A percentile compares a stretch with the other conserved stretches of the same genome.
Evolutionary conservation across 2,888 invertebrate species (phyloP).

Genomic region (Drosophila phalerata): DNA sequence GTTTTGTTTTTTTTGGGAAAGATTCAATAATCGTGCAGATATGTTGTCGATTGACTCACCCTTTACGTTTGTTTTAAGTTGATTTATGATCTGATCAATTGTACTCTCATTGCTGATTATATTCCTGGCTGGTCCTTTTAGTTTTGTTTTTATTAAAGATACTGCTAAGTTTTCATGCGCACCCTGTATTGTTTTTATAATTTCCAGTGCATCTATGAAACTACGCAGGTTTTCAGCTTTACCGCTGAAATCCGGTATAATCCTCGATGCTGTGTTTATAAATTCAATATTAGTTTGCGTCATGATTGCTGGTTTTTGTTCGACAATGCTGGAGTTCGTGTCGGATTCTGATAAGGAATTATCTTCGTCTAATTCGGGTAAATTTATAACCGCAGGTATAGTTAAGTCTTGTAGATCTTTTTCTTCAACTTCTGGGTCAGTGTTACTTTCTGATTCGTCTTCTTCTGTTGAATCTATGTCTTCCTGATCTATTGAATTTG

Average conservation of each 20-base stretch:
- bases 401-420: slow-evolving; percentile 11
- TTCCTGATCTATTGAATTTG: neutral
- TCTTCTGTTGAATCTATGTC: neutral
- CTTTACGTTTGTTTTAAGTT: too few species aligned
- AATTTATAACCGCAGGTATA: slow-evolving; percentile 9
- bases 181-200: slow-evolving; percentile 10
- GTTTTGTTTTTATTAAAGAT: slow-evolving; percentile 12
- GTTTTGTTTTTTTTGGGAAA: too few species aligned
- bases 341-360: slow-evolving; percentile 1
- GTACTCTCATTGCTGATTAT: slow-evolving; percentile 2
- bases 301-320: slow-evolving; percentile 2
- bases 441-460: neutral
- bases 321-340: too few species aligned
- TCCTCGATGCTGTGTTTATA: slow-evolving; percentile 5
- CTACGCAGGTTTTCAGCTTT: slow-evolving; percentile 8
- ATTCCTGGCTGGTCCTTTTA: slow-evolving; percentile 10
- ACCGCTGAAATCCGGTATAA: slow-evolving; percentile 11
- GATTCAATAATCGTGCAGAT: too few species aligned
- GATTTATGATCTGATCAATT: too few species aligned
- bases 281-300: slow-evolving; percentile 11
- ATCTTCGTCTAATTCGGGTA: slow-evolving; percentile 7
- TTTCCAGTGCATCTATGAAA: slow-evolving; percentile 18
- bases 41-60: too few species aligned
- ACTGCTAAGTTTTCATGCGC: slow-evolving; percentile 9
- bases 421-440: slow-evolving; percentile 2